Conservation (phyloP, 2,797 vertebrate genomes). For the Malurus splendens region DNA sequence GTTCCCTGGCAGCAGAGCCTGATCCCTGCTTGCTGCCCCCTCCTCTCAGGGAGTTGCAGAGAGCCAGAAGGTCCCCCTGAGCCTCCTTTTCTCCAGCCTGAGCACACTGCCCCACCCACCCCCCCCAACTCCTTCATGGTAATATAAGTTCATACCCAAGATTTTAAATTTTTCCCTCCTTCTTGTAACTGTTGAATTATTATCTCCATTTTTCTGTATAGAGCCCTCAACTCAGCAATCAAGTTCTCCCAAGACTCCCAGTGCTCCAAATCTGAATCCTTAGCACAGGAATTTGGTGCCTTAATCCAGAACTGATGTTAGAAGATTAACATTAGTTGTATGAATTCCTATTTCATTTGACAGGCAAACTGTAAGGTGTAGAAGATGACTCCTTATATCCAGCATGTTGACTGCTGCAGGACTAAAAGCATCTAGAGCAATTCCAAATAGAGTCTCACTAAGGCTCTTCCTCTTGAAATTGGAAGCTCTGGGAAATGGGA, state of each 20-base stretch:
- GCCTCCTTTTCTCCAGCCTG: background rate
- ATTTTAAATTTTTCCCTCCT: background rate
- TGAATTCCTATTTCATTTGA: background rate
- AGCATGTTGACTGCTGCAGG: background rate
- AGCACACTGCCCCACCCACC: too few species aligned
- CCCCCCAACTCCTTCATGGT: background rate
- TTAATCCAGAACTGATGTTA: background rate
- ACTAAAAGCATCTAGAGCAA: background rate
- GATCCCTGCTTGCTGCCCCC: fast-evolving
- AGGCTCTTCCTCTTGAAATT: background rate
- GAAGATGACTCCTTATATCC: background rate
- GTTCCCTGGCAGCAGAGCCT: background rate
- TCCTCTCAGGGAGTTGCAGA: background rate
- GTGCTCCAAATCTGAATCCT: background rate
- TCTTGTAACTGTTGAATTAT: background rate
- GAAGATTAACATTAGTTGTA: background rate
- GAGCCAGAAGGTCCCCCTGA: background rate
- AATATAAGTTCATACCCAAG: background rate
- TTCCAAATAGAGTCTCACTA: background rate
- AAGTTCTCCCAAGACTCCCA: background rate
- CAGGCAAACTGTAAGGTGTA: background rate
- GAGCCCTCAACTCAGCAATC: background rate
- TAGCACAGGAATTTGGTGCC: background rate
- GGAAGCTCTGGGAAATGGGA: background rate
- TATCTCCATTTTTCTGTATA: background rate